Evolutionary conservation across 1,140 invertebrate species (phyloP).

Genomic region (Drosophila ogumai): DNA sequence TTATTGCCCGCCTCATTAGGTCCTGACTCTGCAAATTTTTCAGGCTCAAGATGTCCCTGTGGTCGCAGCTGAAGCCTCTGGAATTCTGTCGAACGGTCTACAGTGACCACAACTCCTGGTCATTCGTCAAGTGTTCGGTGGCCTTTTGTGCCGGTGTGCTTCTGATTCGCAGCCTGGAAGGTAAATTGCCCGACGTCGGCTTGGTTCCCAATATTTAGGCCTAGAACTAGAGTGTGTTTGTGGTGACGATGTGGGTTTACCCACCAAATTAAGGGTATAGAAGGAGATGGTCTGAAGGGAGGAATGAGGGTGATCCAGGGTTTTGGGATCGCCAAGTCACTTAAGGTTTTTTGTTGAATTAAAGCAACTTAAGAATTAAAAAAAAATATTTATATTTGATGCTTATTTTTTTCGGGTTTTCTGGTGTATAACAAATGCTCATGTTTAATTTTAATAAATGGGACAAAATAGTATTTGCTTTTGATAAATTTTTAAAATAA

Average conservation of each 20-base stretch:
- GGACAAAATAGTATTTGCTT: neutral
- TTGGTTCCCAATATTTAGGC: conserved; percentile 3
- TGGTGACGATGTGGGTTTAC: conserved; percentile 1
- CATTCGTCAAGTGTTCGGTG: conserved; percentile 38
- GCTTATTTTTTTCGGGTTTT: neutral
- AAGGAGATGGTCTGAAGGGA: neutral
- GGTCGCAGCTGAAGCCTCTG: conserved; percentile 28
- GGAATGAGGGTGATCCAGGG: no score
- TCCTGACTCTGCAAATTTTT: conserved; percentile 22
- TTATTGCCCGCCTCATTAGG: conserved; percentile 16
- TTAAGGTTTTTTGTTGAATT: neutral
- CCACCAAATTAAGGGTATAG: conserved; percentile 5
- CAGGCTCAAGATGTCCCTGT: conserved; percentile 34
- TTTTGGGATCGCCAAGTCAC: neutral
- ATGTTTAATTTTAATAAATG: no score
- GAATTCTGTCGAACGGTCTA: conserved; percentile 22
- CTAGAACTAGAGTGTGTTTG: neutral
- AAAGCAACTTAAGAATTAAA: neutral
- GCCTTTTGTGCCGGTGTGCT: conserved; percentile 30
- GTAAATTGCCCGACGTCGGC: conserved; percentile 8
- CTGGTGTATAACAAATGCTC: neutral
- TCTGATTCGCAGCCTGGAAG: conserved; percentile 26
- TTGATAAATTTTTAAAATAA: neutral
- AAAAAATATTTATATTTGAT: neutral
- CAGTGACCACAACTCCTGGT: conserved; percentile 26